A percentile compares a stretch with the other conserved stretches of the same genome.
phyloP scores from a whole-genome alignment of 2,113 vertebrate genomes.

The Hylia prasina region DNA sequence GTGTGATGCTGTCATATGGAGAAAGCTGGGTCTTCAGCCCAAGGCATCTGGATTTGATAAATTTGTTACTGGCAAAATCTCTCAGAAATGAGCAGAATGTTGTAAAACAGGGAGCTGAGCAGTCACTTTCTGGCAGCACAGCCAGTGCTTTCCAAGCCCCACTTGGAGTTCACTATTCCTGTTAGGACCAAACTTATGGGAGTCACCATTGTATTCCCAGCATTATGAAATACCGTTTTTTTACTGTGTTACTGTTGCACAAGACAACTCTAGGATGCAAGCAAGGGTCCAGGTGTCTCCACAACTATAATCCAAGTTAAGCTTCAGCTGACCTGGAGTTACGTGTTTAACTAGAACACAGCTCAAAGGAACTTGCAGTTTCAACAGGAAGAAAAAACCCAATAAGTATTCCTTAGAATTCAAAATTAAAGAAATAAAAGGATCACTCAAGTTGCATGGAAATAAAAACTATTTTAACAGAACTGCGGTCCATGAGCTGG shows the following conservation, averaged over 20 bases:
- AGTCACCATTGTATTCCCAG: neutral
- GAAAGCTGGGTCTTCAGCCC: neutral
- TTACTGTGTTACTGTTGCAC: neutral
- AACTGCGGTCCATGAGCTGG: neutral
- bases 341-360: neutral
- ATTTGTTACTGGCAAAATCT: neutral
- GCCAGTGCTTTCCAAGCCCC: neutral
- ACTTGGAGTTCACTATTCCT: neutral
- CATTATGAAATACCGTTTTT: neutral
- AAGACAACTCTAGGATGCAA: neutral
- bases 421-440: neutral
- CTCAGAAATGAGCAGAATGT: neutral
- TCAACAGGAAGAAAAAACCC: neutral
- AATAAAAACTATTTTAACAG: neutral
- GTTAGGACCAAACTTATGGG: neutral
- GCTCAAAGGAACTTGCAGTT: neutral
- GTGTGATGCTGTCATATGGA: neutral
- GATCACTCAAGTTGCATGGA: neutral
- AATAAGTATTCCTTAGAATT: neutral
- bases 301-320: neutral
- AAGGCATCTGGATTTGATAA: constrained; percentile 29
- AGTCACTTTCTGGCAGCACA: neutral
- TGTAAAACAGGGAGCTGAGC: neutral
- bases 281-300: accelerated
- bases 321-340: neutral